Conservation (phyloP, 2,797 vertebrate genomes). For the Gobio occitaniae region DNA sequence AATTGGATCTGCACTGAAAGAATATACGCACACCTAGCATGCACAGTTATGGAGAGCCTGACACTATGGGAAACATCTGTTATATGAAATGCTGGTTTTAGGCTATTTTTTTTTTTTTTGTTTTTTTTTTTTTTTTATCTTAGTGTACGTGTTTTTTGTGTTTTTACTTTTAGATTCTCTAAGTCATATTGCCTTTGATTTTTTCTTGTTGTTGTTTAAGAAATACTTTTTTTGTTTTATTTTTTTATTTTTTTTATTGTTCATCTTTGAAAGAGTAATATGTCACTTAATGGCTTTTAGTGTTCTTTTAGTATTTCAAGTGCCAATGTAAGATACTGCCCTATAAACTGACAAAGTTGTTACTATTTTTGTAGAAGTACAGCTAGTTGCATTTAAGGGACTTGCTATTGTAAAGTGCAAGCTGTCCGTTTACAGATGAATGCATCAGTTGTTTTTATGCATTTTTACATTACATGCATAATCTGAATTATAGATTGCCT, state of each 20-base stretch:
- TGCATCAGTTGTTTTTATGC: background rate
- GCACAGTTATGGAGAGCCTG: background rate
- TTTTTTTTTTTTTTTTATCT: background rate
- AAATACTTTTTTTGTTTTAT: no score
- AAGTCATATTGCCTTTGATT: background rate
- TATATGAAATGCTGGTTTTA: background rate
- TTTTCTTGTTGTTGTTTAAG: constrained; percentile 7
- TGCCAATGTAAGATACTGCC: constrained; percentile 9
- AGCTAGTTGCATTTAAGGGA: background rate
- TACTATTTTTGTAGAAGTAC: background rate
- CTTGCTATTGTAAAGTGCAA: background rate
- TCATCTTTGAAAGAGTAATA: background rate
- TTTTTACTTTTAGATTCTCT: background rate
- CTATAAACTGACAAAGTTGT: background rate
- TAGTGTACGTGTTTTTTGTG: background rate
- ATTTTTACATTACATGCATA: background rate
- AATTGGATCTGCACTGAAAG: background rate
- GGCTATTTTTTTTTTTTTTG: no score
- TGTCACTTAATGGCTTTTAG: background rate
- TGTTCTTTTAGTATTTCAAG: background rate
- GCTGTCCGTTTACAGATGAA: background rate
- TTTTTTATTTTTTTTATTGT: background rate
- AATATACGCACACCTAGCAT: background rate
- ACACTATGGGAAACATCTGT: constrained; percentile 21
- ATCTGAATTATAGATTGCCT: background rate